These are phyloP conservation scores for Drosophila quadrilineata DNA, from an alignment of 1,140 invertebrate genomes.

Conservation along the genomic window DNA sequence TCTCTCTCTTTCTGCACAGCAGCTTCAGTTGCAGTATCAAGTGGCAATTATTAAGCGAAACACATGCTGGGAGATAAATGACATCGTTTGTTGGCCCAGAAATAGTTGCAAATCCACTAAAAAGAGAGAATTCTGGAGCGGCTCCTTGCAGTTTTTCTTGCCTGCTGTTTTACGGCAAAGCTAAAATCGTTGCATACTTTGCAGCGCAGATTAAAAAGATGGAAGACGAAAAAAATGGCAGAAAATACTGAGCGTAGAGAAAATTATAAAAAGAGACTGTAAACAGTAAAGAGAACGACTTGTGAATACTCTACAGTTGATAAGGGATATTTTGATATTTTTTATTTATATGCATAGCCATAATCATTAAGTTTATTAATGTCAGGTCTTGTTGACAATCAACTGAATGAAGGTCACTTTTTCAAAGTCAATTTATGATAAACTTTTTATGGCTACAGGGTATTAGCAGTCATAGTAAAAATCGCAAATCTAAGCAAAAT, in stretches of 20 bases:
- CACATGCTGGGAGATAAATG: constrained; percentile 45
- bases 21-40: constrained; percentile 24
- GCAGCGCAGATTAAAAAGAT: constrained; percentile 54
- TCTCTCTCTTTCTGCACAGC: neutral
- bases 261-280: constrained; percentile 4
- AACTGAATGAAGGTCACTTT: too few species aligned
- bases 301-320: too few species aligned
- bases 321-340: too few species aligned
- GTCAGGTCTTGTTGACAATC: too few species aligned
- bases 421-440: constrained; percentile 6
- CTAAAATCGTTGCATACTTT: constrained; percentile 36
- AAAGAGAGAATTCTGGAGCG: neutral
- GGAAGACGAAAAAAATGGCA: neutral
- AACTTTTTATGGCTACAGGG: constrained; percentile 6
- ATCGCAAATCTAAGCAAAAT: constrained; percentile 17
- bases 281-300: too few species aligned
- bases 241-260: constrained; percentile 22
- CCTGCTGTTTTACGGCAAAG: neutral
- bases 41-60: constrained; percentile 40
- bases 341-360: too few species aligned
- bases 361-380: too few species aligned
- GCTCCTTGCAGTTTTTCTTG: neutral
- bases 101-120: constrained; percentile 49
- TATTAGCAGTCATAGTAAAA: constrained; percentile 39
- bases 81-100: neutral